Conservation (phyloP, 2,113 vertebrate genomes). For the Larimichthys crocea region DNA sequence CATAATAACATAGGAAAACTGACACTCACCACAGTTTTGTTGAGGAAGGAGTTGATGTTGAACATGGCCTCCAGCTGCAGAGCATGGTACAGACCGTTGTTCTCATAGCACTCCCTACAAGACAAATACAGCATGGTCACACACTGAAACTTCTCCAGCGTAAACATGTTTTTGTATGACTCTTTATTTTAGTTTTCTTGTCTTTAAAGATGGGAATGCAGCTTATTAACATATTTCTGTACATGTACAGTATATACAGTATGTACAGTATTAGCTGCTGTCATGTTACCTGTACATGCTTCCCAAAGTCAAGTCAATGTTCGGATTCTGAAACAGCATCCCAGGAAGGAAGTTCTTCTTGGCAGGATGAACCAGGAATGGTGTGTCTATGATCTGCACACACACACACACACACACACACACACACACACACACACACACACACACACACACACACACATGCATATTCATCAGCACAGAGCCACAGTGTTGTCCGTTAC, state of each 20-base stretch:
- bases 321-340: constrained; percentile 87
- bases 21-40: constrained; percentile 87
- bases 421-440: constrained; percentile 54
- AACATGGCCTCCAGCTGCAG: constrained; percentile 91
- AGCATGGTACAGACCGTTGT: constrained; percentile 91
- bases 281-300: constrained; percentile 81
- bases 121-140: constrained; percentile 20
- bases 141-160: neutral
- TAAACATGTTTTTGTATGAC: neutral
- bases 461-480: constrained; percentile 23
- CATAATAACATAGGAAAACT: neutral
- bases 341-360: constrained; percentile 93
- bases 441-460: constrained; percentile 52
- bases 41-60: constrained; percentile 88
- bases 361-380: constrained; percentile 88
- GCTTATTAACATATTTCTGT: neutral
- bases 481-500: neutral
- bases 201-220: neutral
- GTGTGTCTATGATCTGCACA: constrained; percentile 92
- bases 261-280: constrained; percentile 1
- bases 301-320: constrained; percentile 89
- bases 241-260: neutral
- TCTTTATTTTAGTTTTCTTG: neutral
- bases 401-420: constrained; percentile 60
- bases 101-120: constrained; percentile 91